Conservation (phyloP, 2,113 vertebrate species). For the Toxotes jaculatrix region DNA sequence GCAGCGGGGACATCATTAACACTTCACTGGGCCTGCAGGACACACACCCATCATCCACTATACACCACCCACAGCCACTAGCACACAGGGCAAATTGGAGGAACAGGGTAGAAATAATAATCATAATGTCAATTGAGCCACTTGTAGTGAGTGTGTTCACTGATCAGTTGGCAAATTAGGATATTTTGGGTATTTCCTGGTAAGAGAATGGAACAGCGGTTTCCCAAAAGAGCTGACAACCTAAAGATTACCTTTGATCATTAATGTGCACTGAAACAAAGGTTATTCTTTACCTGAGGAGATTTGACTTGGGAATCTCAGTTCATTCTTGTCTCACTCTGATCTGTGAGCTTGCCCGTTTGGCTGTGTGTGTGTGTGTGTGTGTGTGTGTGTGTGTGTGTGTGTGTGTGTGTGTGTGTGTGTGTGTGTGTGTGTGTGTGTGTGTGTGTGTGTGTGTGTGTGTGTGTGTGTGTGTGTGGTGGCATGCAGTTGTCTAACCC, state of each 20-base stretch:
- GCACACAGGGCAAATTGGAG: conserved; percentile 63
- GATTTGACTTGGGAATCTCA: conserved; percentile 15
- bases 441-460: conserved; percentile 29
- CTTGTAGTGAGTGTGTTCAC: conserved; percentile 53
- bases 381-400: conserved; percentile 33
- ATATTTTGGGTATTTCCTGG: conserved; percentile 21
- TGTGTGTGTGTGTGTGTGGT: conserved; percentile 31
- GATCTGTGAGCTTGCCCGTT: conserved; percentile 12
- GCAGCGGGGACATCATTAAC: conserved; percentile 82
- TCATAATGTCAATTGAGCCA: conserved; percentile 60
- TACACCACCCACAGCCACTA: conserved; percentile 66
- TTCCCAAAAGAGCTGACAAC: background rate
- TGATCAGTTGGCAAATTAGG: conserved; percentile 59
- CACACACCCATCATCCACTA: conserved; percentile 72
- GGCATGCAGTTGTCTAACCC: conserved; percentile 53
- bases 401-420: conserved; percentile 29
- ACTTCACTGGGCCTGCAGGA: conserved; percentile 82
- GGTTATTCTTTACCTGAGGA: background rate
- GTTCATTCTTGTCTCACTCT: conserved; percentile 2
- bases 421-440: conserved; percentile 27
- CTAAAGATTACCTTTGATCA: conserved; percentile 10
- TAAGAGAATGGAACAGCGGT: background rate
- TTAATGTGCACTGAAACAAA: conserved; percentile 27
- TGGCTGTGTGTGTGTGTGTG: conserved; percentile 20
- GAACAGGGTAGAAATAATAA: conserved; percentile 69